Evolutionary conservation across 2,888 invertebrate species (phyloP), one percentile per base, ranked within the genome.

Genomic region (Strigamia crassipes): DNA sequence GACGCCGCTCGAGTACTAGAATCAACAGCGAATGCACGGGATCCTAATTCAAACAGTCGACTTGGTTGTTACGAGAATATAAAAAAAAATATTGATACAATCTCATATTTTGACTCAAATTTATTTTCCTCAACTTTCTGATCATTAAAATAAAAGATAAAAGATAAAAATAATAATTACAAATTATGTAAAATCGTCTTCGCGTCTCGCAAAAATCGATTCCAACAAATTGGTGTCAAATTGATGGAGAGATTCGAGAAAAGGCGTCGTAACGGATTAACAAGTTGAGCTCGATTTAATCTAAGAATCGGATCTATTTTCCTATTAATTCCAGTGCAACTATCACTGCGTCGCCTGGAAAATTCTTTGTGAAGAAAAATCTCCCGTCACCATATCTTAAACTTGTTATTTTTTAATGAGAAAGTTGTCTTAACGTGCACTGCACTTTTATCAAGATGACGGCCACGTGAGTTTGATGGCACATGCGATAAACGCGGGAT

Each of bases 11-110:
- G 31, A 73, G 31, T 31, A 13, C 56, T 21, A n/a, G 56, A 73
- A 73, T 31, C 73, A 73, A 73, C 31, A 73, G 8, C 31, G 31
- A n/a, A 73, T 56, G 56, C 56, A 56, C 56, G 56, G 56, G 56
- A 56, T 56, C 56, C 56, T 56, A 56, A 56, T 56, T 56, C 56
- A 56, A 56, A 56, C 56, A 56, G 18, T 56, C 56, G 56, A 56
- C 56, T 56, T 56, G 15, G 56, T 56, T 56, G 18, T 46, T 13
- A 46, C 46, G 46, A 46, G 46, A 46, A n/a, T 12, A 38, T 38
- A 46, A 46, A 46, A 46, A 46, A n/a, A 46, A n/a, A n/a, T n/a
- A n/a, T 13, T 13, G 46, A 46, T 46, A 15, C 46, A 46, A n/a
- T 18, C 18, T 18, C 18, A 18, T 56, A 56, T 56, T 56, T 56